Evolutionary conservation across 2,113 vertebrate species (phyloP).

Genomic region (Himantopus leucocephalus): DNA sequence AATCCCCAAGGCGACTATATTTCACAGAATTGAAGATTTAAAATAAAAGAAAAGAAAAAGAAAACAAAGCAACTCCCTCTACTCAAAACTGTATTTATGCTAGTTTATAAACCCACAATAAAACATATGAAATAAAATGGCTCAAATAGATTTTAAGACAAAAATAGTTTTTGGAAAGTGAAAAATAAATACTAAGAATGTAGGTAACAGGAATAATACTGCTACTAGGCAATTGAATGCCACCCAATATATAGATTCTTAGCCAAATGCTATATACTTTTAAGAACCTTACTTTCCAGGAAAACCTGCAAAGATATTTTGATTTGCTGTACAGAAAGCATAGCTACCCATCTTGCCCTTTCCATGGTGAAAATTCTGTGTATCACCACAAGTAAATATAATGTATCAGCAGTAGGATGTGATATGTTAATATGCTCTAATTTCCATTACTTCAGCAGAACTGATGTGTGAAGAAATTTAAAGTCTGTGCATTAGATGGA

Average conservation of each 20-base stretch:
- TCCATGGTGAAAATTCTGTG: not conserved
- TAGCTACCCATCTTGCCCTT: not conserved
- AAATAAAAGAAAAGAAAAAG: slow-evolving; percentile 60
- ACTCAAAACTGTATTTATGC: slow-evolving; percentile 38
- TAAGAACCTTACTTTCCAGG: not conserved
- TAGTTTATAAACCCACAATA: slow-evolving; percentile 53
- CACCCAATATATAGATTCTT: not conserved
- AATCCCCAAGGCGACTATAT: slow-evolving; percentile 60
- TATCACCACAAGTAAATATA: not conserved
- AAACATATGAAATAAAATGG: slow-evolving; percentile 17
- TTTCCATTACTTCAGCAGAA: slow-evolving; percentile 71
- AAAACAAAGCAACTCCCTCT: not conserved
- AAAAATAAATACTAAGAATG: not conserved
- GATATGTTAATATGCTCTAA: slow-evolving; percentile 54
- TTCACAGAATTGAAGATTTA: slow-evolving; percentile 59
- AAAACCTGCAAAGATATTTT: not conserved
- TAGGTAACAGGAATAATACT: slow-evolving; percentile 7
- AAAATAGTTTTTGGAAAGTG: not conserved
- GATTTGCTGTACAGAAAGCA: not conserved
- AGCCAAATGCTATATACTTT: not conserved
- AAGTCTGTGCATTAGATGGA: slow-evolving; percentile 52
- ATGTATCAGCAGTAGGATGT: slow-evolving; percentile 40
- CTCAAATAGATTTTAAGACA: not conserved
- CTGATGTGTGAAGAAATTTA: slow-evolving; percentile 60
- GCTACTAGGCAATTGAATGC: not conserved